phyloP scores from a whole-genome alignment of 1,140 invertebrate genomes.

The Drosophila melanogaster region DNA sequence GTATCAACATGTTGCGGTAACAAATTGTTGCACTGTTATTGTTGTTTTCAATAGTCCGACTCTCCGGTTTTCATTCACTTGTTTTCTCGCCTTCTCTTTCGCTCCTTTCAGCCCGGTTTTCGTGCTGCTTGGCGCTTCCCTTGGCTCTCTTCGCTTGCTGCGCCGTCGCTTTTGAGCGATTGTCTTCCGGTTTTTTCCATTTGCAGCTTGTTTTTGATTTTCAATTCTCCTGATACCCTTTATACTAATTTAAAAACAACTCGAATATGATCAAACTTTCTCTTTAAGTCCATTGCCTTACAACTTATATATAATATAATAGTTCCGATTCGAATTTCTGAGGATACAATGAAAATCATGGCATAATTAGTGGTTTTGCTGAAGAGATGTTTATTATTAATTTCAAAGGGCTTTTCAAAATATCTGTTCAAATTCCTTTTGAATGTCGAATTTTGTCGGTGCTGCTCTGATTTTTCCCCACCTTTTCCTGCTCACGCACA shows the following conservation, averaged over 20 bases:
- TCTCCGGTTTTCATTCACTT: constrained; percentile 66
- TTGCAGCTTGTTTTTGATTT: constrained; percentile 16
- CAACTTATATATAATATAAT: background rate
- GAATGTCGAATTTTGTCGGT: background rate
- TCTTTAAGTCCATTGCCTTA: too few relatives aligned
- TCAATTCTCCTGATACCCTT: constrained; percentile 6
- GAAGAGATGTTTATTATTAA: background rate
- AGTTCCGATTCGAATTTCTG: too few relatives aligned
- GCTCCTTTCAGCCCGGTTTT: constrained; percentile 38
- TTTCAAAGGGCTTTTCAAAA: background rate
- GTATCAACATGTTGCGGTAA: constrained; percentile 54
- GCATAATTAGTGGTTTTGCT: too few relatives aligned
- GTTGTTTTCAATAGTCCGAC: constrained; percentile 11
- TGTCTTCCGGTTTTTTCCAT: constrained; percentile 39
- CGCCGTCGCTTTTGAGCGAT: constrained; percentile 32
- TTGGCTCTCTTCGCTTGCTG: constrained; percentile 9
- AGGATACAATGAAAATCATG: too few relatives aligned
- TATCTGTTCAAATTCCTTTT: background rate
- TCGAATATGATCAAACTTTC: background rate
- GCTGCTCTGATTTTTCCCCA: constrained; percentile 3
- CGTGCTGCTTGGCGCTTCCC: background rate
- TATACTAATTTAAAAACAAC: background rate
- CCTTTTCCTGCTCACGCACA: background rate
- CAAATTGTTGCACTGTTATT: constrained; percentile 73
- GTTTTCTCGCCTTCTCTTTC: constrained; percentile 22